Conservation (phyloP, 2,113 vertebrate genomes). For the Hippocampus abdominalis region DNA sequence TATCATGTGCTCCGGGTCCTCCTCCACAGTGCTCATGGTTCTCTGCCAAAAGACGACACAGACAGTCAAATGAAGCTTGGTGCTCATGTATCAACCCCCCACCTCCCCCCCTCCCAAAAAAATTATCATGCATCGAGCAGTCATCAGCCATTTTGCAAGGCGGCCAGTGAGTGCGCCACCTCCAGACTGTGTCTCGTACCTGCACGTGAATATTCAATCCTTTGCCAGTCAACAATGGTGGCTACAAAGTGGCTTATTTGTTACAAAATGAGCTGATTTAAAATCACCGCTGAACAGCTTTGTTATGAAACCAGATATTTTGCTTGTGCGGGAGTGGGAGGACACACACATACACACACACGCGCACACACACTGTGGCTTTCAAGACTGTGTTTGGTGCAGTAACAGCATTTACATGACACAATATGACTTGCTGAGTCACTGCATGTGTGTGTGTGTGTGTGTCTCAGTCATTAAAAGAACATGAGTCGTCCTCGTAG, state of each 20-base stretch:
- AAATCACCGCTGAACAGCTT: slow-evolving; percentile 19
- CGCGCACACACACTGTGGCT: slow-evolving; percentile 7
- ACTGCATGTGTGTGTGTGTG: slow-evolving; percentile 19
- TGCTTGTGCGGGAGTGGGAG: slow-evolving; percentile 3
- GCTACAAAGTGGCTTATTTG: slow-evolving; percentile 4
- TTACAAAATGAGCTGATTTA: slow-evolving; percentile 28
- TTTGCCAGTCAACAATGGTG: background rate
- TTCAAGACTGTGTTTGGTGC: background rate
- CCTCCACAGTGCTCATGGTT: slow-evolving; percentile 98
- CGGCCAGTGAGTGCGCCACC: slow-evolving; percentile 13
- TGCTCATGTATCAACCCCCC: slow-evolving; percentile 7
- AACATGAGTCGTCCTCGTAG: slow-evolving; percentile 56
- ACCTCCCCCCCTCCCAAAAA: too few species aligned
- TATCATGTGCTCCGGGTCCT: slow-evolving; percentile 95
- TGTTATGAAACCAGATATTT: slow-evolving; percentile 30
- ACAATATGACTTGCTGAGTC: slow-evolving; percentile 42
- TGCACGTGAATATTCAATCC: background rate
- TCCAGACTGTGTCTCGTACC: background rate
- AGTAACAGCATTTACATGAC: slow-evolving; percentile 20
- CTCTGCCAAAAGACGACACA: slow-evolving; percentile 55
- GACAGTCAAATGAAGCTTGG: slow-evolving; percentile 13
- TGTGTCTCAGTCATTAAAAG: slow-evolving; percentile 61
- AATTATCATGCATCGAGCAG: slow-evolving; percentile 45
- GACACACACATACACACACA: slow-evolving; percentile 12
- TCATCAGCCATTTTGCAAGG: slow-evolving; percentile 33